Evolutionary conservation across 2,113 vertebrate species (phyloP), one percentile per base, ranked within the genome.

Genomic region (Hippoglossus stenolepis): DNA sequence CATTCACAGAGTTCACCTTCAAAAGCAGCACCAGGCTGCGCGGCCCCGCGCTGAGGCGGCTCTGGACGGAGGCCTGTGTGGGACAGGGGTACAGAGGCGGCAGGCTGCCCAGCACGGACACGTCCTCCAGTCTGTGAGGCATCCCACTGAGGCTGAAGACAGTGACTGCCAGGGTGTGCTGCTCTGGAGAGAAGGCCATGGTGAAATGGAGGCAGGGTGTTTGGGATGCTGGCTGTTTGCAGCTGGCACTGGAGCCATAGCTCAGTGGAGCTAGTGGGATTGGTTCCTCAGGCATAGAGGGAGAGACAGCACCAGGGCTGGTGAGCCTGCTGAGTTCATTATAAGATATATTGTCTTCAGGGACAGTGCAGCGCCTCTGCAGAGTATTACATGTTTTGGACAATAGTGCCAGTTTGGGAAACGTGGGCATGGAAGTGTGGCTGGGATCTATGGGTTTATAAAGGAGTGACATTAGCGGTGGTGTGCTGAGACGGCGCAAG

Each of bases 141-240:
- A 79, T 80, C 43, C 89, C 91, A 24, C 90, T 90, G 15, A 96
- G 53, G 8, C 91, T 45, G 2, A 95, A 82, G 64, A 95, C 12
- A 0, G 85, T 89, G 73, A 95, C 87, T 0, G 86, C 90, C 71
- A 96, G 82, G 2, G 77, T 90, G 74, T 91, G 90, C 35, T 90
- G 82, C 0, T 87, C 80, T 4, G 70, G 38, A 0, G 90, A 93
- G 82, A 95, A 96, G 89, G 83, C 75, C 77, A 95, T 73, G 8
- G 90, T 73, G 51, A 95, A 96, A 79, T 91, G 91, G 54, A 96
- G 93, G 40, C 15, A 77, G 17, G 93, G 94, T 10, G 38, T 81
- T 13, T 69, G 65, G 74, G 77, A 85, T 60, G 67, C 10, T 62
- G 61, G 65, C 53, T 57, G 67, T 59, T 77, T 49, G 38, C 26